phyloP scores from a whole-genome alignment of 2,113 vertebrate species.

The Sorex araneus region DNA sequence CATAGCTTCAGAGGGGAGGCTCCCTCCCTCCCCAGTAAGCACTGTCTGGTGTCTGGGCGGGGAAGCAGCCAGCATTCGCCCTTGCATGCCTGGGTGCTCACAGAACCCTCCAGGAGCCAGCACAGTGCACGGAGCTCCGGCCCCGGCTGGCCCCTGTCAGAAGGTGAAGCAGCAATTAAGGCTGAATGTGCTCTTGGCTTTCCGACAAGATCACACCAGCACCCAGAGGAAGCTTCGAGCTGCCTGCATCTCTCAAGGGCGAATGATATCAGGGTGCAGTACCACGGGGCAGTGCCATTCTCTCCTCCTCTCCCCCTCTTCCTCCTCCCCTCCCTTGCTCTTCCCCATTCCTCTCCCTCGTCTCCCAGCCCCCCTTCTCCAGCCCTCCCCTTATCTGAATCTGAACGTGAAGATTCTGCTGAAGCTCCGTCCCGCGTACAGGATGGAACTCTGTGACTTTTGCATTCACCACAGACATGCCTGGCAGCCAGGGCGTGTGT shows the following conservation, averaged over 20 bases:
- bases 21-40: too few species aligned
- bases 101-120: too few species aligned
- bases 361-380: background rate
- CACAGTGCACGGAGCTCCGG: background rate
- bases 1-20: too few species aligned
- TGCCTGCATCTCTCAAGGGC: background rate
- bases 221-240: background rate
- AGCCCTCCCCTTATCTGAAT: background rate
- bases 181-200: background rate
- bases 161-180: background rate
- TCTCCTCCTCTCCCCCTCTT: background rate
- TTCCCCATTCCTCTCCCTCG: background rate
- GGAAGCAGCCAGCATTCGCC: too few species aligned
- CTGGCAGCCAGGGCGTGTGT: background rate
- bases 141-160: background rate
- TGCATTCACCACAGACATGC: background rate
- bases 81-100: too few species aligned
- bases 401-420: conserved; percentile 8
- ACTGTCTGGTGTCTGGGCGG: too few species aligned
- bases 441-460: background rate
- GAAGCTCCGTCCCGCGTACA: background rate
- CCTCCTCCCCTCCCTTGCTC: background rate
- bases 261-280: background rate
- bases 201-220: background rate
- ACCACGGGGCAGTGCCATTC: too few species aligned